Evolutionary conservation across 2,797 vertebrate genomes (phyloP).

Genomic region (Xerus rutilus): DNA sequence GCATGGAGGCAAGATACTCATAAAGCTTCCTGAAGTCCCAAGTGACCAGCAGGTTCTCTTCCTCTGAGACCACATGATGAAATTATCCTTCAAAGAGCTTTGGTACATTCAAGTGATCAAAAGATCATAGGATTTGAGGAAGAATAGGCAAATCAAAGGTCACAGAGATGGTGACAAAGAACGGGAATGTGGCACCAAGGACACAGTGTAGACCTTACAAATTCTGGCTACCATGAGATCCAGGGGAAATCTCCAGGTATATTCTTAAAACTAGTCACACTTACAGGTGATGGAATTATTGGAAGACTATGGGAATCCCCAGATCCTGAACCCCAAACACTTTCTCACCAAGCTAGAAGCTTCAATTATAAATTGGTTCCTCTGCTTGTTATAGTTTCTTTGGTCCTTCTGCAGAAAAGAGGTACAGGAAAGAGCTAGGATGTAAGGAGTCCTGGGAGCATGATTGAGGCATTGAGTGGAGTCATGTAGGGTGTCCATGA

Average conservation of each 20-base stretch:
- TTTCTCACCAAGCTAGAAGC: not conserved
- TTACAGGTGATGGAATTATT: not conserved
- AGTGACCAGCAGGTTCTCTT: not conserved
- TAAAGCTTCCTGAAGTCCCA: not conserved
- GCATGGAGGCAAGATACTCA: not conserved
- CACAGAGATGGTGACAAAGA: not conserved
- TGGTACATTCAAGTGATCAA: not conserved
- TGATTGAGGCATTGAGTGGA: not conserved
- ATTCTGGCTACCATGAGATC: not conserved
- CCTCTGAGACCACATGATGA: not conserved
- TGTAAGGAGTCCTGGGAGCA: not conserved
- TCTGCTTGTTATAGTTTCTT: not conserved
- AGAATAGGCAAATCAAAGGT: not conserved
- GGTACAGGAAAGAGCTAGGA: not conserved
- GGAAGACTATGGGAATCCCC: not conserved
- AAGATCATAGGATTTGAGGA: not conserved
- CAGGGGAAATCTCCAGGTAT: not conserved
- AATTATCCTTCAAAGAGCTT: not conserved
- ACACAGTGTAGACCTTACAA: not conserved
- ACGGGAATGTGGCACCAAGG: not conserved
- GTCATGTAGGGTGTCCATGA: not conserved
- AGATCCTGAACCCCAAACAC: not conserved
- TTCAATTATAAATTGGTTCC: not conserved
- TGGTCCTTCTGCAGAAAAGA: not conserved
- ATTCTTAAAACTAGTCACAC: not conserved